A percentile compares a stretch with the other conserved stretches of the same genome.
Conservation (phyloP, 1,140 invertebrate genomes). For the Drosophila subpulchrella region DNA sequence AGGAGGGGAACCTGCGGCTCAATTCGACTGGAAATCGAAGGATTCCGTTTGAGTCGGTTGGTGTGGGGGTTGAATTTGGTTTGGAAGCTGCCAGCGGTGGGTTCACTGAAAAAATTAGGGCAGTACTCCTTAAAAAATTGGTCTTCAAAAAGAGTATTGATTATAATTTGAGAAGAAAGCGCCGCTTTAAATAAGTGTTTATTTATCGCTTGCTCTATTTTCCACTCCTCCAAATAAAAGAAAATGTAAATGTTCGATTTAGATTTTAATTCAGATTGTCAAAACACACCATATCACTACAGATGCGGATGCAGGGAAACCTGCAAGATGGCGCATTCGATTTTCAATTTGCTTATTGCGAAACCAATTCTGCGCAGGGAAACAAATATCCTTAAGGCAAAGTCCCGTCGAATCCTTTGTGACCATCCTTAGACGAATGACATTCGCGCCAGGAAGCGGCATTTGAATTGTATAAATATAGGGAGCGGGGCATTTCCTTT, state of each 20-base stretch:
- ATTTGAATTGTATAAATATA: conserved; percentile 44
- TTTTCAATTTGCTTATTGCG: conserved; percentile 75
- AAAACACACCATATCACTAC: conserved; percentile 65
- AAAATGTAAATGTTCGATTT: neutral
- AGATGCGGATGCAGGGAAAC: conserved; percentile 24
- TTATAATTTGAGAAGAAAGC: too few relatives aligned
- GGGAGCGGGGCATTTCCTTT: conserved; percentile 48
- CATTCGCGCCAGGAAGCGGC: conserved; percentile 74
- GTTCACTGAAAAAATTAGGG: neutral
- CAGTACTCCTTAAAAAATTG: neutral
- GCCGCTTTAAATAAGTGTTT: too few relatives aligned
- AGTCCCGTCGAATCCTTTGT: conserved; percentile 20
- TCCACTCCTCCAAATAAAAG: neutral
- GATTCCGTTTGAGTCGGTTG: conserved; percentile 23
- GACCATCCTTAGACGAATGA: conserved; percentile 49
- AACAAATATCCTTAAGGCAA: neutral
- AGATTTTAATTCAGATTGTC: conserved; percentile 46
- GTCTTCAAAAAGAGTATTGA: too few relatives aligned
- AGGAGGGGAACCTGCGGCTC: conserved; percentile 20
- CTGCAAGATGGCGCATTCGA: conserved; percentile 69
- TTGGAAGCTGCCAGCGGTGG: neutral
- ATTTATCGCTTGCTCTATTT: neutral
- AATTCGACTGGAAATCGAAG: conserved; percentile 74
- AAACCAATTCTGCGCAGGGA: conserved; percentile 34
- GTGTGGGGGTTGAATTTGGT: conserved; percentile 1